Percentiles rank a stretch among this genome's conserved stretches.
These are phyloP conservation scores for Flabesymbios commensalis DNA, from an alignment of 2,888 invertebrate genomes.

Conservation along the genomic window DNA sequence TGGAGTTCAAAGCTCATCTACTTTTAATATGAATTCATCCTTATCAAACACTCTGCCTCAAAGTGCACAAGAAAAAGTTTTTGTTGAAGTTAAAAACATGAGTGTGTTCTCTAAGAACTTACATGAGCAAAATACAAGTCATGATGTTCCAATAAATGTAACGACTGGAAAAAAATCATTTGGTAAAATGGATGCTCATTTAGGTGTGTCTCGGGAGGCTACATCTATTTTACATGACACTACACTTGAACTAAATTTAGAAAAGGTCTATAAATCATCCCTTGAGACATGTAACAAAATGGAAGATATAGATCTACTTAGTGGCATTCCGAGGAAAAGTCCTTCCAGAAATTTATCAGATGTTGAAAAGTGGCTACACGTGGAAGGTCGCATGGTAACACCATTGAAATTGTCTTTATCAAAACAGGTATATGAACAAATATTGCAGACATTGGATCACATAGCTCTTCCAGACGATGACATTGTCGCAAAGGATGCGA, in stretches of 20 bases:
- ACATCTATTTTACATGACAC: conserved; percentile 86
- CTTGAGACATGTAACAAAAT: background rate
- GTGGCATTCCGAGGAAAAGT: background rate
- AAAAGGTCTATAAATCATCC: conserved; percentile 62
- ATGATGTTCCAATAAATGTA: conserved; percentile 66
- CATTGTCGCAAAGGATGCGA: background rate
- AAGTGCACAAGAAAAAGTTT: background rate
- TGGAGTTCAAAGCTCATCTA: background rate
- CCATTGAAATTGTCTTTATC: conserved; percentile 83
- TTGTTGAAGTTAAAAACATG: conserved; percentile 68
- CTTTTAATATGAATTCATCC: background rate
- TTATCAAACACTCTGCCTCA: too few species aligned
- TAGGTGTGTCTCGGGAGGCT: conserved; percentile 18
- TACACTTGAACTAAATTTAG: conserved; percentile 73
- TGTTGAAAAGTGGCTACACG: conserved; percentile 60
- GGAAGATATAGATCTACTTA: background rate
- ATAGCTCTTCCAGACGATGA: conserved; percentile 37
- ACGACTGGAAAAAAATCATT: too few species aligned
- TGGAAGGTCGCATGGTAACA: conserved; percentile 79
- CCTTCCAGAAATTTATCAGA: background rate
- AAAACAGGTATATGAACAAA: conserved; percentile 86
- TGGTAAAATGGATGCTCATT: too few species aligned
- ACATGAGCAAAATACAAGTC: conserved; percentile 67
- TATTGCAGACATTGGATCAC: conserved; percentile 66
- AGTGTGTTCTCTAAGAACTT: conserved; percentile 81